These are phyloP conservation scores for Trichogramma evanescens DNA, from an alignment of 2,888 invertebrate genomes.

Conservation along the genomic window DNA sequence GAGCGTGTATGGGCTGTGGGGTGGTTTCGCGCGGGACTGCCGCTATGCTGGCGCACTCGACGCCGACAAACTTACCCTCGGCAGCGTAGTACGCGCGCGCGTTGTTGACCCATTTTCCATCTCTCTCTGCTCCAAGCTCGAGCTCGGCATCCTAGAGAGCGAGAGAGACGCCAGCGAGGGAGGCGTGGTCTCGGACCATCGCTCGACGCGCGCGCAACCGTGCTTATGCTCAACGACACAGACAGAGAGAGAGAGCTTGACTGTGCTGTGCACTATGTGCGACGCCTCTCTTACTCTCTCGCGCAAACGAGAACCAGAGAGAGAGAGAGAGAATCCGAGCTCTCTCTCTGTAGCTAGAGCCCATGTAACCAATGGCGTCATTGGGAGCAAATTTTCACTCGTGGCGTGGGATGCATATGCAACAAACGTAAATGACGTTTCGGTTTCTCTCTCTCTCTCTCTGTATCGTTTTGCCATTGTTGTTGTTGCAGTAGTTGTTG, in stretches of 20 bases:
- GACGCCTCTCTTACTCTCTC: neutral
- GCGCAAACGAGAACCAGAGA: slow-evolving; percentile 12
- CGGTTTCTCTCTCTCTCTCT: slow-evolving; percentile 14
- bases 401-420: slow-evolving; percentile 11
- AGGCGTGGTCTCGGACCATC: slow-evolving; percentile 12
- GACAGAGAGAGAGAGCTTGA: neutral
- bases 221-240: slow-evolving; percentile 19
- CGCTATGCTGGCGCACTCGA: slow-evolving; percentile 29
- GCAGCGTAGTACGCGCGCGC: slow-evolving; percentile 15
- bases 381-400: neutral
- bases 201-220: slow-evolving; percentile 3
- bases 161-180: slow-evolving; percentile 19
- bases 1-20: slow-evolving; percentile 38
- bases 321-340: neutral
- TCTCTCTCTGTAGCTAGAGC: neutral
- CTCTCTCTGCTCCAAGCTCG: slow-evolving; percentile 7
- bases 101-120: slow-evolving; percentile 39
- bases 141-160: slow-evolving; percentile 11
- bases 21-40: slow-evolving; percentile 44
- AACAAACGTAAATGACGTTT: no score
- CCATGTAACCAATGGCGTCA: slow-evolving; percentile 7
- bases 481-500: no score
- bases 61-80: slow-evolving; percentile 21
- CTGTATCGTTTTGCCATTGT: slow-evolving; percentile 13
- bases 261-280: no score